Evolutionary conservation across 2,888 invertebrate genomes (phyloP).

Genomic region (Bibio marci): DNA sequence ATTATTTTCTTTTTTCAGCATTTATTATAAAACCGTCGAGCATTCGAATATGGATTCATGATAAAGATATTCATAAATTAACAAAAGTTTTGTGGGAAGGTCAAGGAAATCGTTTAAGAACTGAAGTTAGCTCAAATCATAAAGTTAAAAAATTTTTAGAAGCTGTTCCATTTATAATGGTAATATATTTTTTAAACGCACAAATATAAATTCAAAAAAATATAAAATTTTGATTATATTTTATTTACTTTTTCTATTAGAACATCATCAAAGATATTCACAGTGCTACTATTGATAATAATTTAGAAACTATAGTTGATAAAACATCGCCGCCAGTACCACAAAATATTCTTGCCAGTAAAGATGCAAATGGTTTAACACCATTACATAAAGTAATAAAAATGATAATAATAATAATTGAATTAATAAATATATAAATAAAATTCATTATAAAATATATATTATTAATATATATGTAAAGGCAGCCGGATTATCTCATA

Average conservation of each 20-base stretch:
- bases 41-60: constrained; percentile 91
- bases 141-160: constrained; percentile 72
- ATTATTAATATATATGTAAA: constrained; percentile 5
- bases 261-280: constrained; percentile 70
- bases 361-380: constrained; percentile 65
- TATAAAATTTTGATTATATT: too few species aligned
- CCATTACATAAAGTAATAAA: constrained; percentile 62
- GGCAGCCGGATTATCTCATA: constrained; percentile 69
- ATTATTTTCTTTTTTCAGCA: too few species aligned
- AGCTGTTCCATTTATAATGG: constrained; percentile 90
- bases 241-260: constrained; percentile 30
- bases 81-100: constrained; percentile 85
- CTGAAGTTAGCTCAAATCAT: constrained; percentile 70
- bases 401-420: too few species aligned
- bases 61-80: constrained; percentile 69
- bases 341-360: constrained; percentile 51
- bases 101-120: constrained; percentile 64
- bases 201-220: too few species aligned
- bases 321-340: constrained; percentile 51
- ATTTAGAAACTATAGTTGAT: constrained; percentile 49
- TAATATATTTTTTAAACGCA: constrained; percentile 22
- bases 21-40: constrained; percentile 70
- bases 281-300: constrained; percentile 56
- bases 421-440: too few species aligned
- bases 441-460: not conserved